Percentiles rank a stretch among this genome's conserved stretches.
These are phyloP conservation scores for Dasypolia templi DNA, from an alignment of 2,888 invertebrate genomes.

Conservation along the genomic window DNA sequence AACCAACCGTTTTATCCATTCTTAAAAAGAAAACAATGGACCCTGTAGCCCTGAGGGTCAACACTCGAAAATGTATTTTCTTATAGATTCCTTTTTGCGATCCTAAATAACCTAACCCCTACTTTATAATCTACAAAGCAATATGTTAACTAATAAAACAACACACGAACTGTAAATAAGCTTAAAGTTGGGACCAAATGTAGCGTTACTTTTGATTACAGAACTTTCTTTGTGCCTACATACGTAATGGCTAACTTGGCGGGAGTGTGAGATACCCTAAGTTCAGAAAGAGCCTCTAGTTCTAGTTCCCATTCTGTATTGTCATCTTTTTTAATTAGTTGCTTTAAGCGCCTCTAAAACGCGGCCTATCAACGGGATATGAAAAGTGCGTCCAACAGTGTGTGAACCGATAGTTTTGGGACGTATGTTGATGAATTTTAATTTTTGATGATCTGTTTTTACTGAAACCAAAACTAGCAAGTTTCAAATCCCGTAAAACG, in stretches of 20 bases:
- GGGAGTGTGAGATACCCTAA: background rate
- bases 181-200: constrained; percentile 37
- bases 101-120: background rate
- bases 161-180: constrained; percentile 38
- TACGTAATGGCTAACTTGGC: constrained; percentile 16
- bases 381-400: no score
- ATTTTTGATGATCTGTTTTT: no score
- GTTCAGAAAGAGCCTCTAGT: background rate
- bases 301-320: background rate
- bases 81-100: background rate
- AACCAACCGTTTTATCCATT: background rate
- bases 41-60: background rate
- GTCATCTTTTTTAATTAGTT: no score
- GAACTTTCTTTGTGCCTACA: constrained; percentile 21
- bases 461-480: background rate
- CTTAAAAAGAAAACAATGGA: background rate
- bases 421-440: no score
- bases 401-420: no score
- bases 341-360: no score
- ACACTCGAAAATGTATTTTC: background rate
- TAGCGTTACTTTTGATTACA: constrained; percentile 38
- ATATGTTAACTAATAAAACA: constrained; percentile 38
- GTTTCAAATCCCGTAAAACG: background rate
- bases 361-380: no score
- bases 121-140: constrained; percentile 3